Evolutionary conservation across 2,888 invertebrate species (phyloP), one percentile per base, ranked within the genome.

Genomic region (Fissipunctia ypsillon): DNA sequence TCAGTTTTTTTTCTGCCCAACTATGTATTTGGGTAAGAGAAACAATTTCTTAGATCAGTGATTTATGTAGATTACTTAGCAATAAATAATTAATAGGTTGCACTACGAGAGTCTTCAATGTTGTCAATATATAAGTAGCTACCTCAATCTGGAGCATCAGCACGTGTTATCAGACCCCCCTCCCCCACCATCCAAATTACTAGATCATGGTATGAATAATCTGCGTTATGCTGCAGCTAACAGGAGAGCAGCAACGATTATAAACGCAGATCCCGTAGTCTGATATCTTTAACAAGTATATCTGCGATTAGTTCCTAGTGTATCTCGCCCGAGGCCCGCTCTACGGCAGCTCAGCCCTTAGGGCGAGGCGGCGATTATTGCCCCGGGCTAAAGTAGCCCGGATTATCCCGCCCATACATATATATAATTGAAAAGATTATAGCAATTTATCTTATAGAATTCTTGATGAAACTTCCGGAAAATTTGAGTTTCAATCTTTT

Each of bases 371-470:
- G 64, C 38, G 67, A 68, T 81, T 67, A 78, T 68, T 73, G 35
- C 59, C 76, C 50, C 28, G 48, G 54, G 66, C 48, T 65, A 28
- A 22, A 69, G 70, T 10, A 45, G 12, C 50, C 60, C 48, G 16
- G 69, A 61, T 83, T 68, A 76, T 71, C 76, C 81, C 63, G 22
- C 31, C 60, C 66, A n/a, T 73, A 45, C 66, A n/a, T 73, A 45
- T 68, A 73, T 69, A 67, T 86, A 83, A 86, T 86, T 76, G 84
- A 81, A 84, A 72, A 69, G 73, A 76, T 86, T 76, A 76, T 64
- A 69, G 71, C 22, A 76, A 83, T 61, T 31, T 35, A 78, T 60
- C n/a, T 12, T 31, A 25, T 5, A 14, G 5, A 50, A 35, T 57
- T 43, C 19, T 64, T n/a, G 19, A 35, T n/a, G 31, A 6, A 35